Conservation (phyloP, 2,888 invertebrate genomes). For the Trisateles emortualis region DNA sequence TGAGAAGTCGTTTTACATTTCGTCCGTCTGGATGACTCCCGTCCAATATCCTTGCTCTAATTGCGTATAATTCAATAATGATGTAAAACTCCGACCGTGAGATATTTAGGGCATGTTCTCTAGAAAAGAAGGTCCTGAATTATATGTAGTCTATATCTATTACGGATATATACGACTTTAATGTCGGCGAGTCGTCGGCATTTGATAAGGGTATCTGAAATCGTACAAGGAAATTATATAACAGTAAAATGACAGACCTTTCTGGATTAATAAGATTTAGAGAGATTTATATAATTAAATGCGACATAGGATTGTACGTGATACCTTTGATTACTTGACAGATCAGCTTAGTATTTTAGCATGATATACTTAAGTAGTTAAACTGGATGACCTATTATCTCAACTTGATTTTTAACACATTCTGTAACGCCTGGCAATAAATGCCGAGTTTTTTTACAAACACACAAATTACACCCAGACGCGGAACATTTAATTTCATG, state of each 20-base stretch:
- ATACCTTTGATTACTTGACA: too few species aligned
- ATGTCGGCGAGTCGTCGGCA: background rate
- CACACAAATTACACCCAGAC: too few species aligned
- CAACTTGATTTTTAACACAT: too few species aligned
- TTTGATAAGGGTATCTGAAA: slow-evolving; percentile 1
- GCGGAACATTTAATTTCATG: too few species aligned
- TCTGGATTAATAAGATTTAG: background rate
- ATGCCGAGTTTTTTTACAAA: too few species aligned
- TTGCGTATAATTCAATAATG: slow-evolving; percentile 34
- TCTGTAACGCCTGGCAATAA: too few species aligned
- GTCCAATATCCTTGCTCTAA: slow-evolving; percentile 44
- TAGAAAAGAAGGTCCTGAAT: slow-evolving; percentile 9
- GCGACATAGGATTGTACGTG: background rate
- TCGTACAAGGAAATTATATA: background rate
- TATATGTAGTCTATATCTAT: background rate
- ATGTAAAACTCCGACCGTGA: background rate
- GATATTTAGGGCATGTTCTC: background rate
- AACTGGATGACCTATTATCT: too few species aligned
- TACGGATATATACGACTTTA: background rate
- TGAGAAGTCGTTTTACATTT: slow-evolving; percentile 73
- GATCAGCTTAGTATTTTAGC: too few species aligned
- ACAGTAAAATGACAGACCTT: background rate
- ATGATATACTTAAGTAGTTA: too few species aligned
- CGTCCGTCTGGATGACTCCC: slow-evolving; percentile 55
- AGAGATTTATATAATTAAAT: background rate